Evolutionary conservation across 1,140 invertebrate genomes (phyloP).

Genomic region (Drosophila subobscura): DNA sequence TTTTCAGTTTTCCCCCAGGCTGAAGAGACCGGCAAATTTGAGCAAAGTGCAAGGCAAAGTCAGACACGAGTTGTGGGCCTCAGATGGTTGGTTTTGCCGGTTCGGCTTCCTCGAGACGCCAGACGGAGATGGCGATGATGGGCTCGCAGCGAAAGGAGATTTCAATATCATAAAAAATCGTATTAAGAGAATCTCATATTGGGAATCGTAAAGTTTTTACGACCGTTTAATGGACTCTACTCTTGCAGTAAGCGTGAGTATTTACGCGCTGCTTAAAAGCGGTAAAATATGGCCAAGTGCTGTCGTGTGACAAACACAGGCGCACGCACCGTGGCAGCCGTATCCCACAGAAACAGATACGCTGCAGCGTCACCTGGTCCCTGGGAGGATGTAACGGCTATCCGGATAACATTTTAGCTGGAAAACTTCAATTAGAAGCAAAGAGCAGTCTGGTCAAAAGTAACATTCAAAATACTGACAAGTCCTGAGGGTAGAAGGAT

Average conservation of each 20-base stretch:
- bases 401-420: conserved; percentile 12
- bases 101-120: no score
- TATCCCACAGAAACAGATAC: conserved; percentile 17
- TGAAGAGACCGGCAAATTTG: conserved; percentile 38
- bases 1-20: conserved; percentile 50
- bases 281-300: conserved; percentile 79
- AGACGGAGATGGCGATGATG: conserved; percentile 53
- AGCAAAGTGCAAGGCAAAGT: conserved; percentile 42
- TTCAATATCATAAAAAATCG: conserved; percentile 83
- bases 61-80: conserved; percentile 31
- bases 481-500: no score
- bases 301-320: conserved; percentile 59
- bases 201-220: conserved; percentile 83
- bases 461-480: not conserved
- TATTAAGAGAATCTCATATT: conserved; percentile 83
- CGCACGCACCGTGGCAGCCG: conserved; percentile 8
- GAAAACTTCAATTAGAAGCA: conserved; percentile 46
- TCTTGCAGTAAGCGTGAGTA: conserved; percentile 83
- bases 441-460: conserved; percentile 9
- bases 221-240: conserved; percentile 83
- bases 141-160: conserved; percentile 73
- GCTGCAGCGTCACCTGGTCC: conserved; percentile 4
- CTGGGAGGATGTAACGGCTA: conserved; percentile 35
- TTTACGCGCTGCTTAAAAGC: conserved; percentile 82
- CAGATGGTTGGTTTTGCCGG: conserved; percentile 47